Conservation (phyloP, 2,113 vertebrate genomes). For the Oxyruncus cristatus region DNA sequence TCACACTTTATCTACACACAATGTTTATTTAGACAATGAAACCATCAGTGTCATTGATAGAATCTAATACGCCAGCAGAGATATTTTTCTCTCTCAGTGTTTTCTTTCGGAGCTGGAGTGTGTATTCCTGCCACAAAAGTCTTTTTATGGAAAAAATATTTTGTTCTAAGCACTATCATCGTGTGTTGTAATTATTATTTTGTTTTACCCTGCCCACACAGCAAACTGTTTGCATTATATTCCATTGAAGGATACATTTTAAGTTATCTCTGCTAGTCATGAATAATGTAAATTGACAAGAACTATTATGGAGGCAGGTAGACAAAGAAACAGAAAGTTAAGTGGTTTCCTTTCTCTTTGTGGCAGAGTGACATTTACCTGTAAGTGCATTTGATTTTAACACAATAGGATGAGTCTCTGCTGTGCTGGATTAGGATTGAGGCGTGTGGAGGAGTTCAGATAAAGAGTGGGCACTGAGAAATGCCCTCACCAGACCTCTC, state of each 20-base stretch:
- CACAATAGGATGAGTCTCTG: constrained; percentile 56
- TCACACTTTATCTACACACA: constrained; percentile 30
- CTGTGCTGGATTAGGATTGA: constrained; percentile 60
- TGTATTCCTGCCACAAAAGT: constrained; percentile 8
- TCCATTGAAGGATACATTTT: constrained; percentile 45
- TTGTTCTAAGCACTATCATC: constrained; percentile 35
- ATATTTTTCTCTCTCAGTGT: neutral
- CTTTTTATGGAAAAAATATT: constrained; percentile 53
- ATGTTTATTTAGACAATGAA: constrained; percentile 54
- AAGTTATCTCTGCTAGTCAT: constrained; percentile 42
- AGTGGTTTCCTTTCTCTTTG: constrained; percentile 60
- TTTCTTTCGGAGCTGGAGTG: constrained; percentile 18
- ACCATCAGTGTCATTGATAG: constrained; percentile 35
- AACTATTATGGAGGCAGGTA: constrained; percentile 45
- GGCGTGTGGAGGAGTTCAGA: constrained; percentile 60
- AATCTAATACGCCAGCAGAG: neutral
- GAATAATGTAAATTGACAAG: constrained; percentile 70
- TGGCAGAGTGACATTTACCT: constrained; percentile 64
- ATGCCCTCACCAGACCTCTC: constrained; percentile 60
- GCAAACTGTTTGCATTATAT: constrained; percentile 41
- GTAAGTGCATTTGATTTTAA: constrained; percentile 62
- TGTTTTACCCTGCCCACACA: constrained; percentile 57
- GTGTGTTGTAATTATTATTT: constrained; percentile 59
- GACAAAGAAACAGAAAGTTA: constrained; percentile 63
- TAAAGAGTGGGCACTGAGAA: constrained; percentile 65